Percentiles rank a stretch among this genome's conserved stretches.
Evolutionary conservation across 2,797 vertebrate genomes (phyloP).

Genomic region (Etheostoma perlongum): DNA sequence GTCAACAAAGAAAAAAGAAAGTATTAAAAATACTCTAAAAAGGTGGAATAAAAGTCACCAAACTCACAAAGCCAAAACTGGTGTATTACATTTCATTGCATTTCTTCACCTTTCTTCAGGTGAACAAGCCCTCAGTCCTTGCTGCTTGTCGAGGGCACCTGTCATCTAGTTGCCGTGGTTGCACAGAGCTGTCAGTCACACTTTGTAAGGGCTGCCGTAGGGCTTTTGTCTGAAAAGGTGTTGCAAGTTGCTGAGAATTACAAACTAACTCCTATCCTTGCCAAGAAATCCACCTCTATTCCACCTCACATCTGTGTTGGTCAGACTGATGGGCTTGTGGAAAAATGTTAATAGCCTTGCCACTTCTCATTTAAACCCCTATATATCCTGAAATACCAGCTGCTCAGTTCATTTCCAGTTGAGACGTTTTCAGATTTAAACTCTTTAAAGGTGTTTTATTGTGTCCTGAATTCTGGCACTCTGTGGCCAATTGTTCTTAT

Average conservation of each 20-base stretch:
- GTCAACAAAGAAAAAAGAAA: constrained; percentile 15
- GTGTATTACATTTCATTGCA: constrained; percentile 3
- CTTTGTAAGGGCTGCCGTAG: background rate
- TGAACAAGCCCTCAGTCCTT: constrained; percentile 2
- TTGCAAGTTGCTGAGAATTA: constrained; percentile 25
- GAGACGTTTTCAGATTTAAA: constrained; percentile 37
- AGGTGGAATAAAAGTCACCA: background rate
- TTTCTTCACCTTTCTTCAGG: constrained; percentile 8
- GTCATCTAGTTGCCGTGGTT: constrained; percentile 17
- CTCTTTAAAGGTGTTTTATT: constrained; percentile 34
- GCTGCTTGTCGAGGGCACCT: constrained; percentile 11
- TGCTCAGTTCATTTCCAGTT: constrained; percentile 22
- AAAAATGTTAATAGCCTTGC: constrained; percentile 43
- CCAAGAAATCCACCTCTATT: constrained; percentile 47
- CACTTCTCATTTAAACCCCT: constrained; percentile 32
- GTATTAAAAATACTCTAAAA: constrained; percentile 22
- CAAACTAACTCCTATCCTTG: constrained; percentile 16
- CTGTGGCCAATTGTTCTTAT: constrained; percentile 8
- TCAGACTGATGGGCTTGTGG: constrained; percentile 23
- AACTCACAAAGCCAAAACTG: background rate
- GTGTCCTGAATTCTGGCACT: constrained; percentile 17
- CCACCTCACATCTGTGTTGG: background rate
- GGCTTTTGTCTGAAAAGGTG: constrained; percentile 35
- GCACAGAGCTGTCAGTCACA: constrained; percentile 54
- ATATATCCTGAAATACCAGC: constrained; percentile 30